A percentile compares a stretch with the other conserved stretches of the same genome.
Conservation (phyloP, 1,140 invertebrate genomes). For the Marisa cornuarietis region DNA sequence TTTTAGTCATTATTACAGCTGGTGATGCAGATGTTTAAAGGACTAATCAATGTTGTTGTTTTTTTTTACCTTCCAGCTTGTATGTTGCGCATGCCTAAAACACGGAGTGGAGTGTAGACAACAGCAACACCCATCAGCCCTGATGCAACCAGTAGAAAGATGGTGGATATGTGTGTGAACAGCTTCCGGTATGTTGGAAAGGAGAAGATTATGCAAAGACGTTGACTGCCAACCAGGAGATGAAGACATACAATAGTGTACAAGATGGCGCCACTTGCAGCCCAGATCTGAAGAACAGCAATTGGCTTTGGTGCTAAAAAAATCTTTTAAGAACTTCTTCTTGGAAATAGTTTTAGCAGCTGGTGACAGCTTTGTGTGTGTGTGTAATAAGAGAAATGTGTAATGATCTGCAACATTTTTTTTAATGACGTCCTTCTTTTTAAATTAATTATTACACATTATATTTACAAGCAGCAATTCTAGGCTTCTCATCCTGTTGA, state of each 20-base stretch:
- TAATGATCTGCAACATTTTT: no score
- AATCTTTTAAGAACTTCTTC: no score
- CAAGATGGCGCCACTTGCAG: constrained; percentile 9
- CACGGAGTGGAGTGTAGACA: constrained; percentile 11
- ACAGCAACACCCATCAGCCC: constrained; percentile 7
- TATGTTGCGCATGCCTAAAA: background rate
- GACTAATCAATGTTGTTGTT: background rate
- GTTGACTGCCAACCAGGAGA: constrained; percentile 9
- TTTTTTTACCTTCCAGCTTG: constrained; percentile 5
- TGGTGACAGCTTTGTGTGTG: background rate
- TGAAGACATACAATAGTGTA: constrained; percentile 11
- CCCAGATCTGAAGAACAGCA: constrained; percentile 7
- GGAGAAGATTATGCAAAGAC: constrained; percentile 6
- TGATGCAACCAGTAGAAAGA: background rate
- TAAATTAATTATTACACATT: no score
- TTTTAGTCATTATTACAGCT: background rate
- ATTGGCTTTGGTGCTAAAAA: background rate
- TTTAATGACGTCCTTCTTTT: no score
- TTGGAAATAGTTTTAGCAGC: no score
- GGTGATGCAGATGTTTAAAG: background rate
- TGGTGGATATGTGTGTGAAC: constrained; percentile 3
- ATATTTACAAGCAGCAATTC: no score
- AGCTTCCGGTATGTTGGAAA: constrained; percentile 8
- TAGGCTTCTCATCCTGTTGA: no score
- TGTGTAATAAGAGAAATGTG: background rate